Conservation (phyloP, 1,140 invertebrate genomes). For the Phthorimaea operculella region DNA sequence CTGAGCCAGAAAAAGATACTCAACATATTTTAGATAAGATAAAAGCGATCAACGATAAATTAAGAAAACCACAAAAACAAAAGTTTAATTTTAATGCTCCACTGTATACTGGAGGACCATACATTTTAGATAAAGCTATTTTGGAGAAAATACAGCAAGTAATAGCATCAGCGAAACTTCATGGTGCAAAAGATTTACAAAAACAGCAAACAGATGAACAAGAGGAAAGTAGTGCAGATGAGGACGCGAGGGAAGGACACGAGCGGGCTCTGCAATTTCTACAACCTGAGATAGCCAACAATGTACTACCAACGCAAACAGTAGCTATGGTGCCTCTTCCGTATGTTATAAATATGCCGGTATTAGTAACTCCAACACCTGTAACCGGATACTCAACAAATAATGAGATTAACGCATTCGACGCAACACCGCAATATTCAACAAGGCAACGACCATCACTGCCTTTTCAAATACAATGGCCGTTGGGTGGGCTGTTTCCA, state of each 20-base stretch:
- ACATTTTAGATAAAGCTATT: slow-evolving; percentile 37
- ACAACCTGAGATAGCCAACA: not conserved
- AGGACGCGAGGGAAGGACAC: slow-evolving; percentile 20
- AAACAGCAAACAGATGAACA: slow-evolving; percentile 16
- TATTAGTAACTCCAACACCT: slow-evolving; percentile 33
- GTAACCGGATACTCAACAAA: too few species aligned
- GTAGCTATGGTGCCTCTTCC: slow-evolving; percentile 23
- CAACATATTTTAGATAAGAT: slow-evolving; percentile 53
- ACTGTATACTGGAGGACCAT: slow-evolving; percentile 23
- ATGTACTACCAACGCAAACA: slow-evolving; percentile 6
- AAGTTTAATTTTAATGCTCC: slow-evolving; percentile 29
- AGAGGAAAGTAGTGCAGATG: slow-evolving; percentile 20
- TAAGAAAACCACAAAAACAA: slow-evolving; percentile 33
- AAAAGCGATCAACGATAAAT: slow-evolving; percentile 41
- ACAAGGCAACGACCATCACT: slow-evolving; percentile 34
- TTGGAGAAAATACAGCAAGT: slow-evolving; percentile 47
- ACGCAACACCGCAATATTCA: slow-evolving; percentile 16
- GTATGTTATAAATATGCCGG: slow-evolving; percentile 41
- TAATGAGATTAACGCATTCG: not conserved
- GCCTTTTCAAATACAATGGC: slow-evolving; percentile 51
- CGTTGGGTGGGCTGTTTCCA: slow-evolving; percentile 66
- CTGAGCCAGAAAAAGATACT: slow-evolving; percentile 19
- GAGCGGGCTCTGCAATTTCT: slow-evolving; percentile 16
- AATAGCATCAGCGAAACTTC: slow-evolving; percentile 40
- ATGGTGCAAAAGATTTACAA: slow-evolving; percentile 16